phyloP scores from a whole-genome alignment of 1,140 invertebrate species.

The Eupristina koningsbergeri region DNA sequence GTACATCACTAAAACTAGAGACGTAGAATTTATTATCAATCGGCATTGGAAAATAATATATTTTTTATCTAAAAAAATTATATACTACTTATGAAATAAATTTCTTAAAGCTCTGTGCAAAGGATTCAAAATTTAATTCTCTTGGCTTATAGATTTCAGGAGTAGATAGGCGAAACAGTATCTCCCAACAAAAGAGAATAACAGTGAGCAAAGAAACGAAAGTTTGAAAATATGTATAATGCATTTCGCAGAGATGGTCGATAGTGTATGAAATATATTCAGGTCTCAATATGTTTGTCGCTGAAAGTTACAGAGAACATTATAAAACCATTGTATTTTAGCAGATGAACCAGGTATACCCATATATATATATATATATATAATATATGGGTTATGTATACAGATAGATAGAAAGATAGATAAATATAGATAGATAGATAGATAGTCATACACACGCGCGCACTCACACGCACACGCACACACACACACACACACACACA shows the following conservation, averaged over 20 bases:
- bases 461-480: neutral
- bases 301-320: conserved; percentile 40
- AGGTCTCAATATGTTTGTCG: conserved; percentile 34
- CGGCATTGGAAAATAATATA: neutral
- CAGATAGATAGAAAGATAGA: no score
- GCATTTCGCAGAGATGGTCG: conserved; percentile 36
- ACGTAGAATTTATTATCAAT: neutral
- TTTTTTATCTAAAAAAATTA: neutral
- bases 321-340: conserved; percentile 46
- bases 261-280: conserved; percentile 44
- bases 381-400: no score
- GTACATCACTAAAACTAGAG: no score
- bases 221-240: conserved; percentile 43
- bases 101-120: neutral
- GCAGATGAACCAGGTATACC: conserved; percentile 23
- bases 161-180: conserved; percentile 27
- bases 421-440: no score
- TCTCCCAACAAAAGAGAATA: conserved; percentile 1
- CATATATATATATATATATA: no score
- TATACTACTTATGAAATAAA: conserved; percentile 1
- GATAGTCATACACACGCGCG: no score
- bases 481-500: conserved; percentile 1
- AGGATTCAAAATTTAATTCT: conserved; percentile 24
- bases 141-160: conserved; percentile 18
- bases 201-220: conserved; percentile 9